Evolutionary conservation across 1,140 invertebrate genomes (phyloP).

Genomic region (Melitaea cinxia): DNA sequence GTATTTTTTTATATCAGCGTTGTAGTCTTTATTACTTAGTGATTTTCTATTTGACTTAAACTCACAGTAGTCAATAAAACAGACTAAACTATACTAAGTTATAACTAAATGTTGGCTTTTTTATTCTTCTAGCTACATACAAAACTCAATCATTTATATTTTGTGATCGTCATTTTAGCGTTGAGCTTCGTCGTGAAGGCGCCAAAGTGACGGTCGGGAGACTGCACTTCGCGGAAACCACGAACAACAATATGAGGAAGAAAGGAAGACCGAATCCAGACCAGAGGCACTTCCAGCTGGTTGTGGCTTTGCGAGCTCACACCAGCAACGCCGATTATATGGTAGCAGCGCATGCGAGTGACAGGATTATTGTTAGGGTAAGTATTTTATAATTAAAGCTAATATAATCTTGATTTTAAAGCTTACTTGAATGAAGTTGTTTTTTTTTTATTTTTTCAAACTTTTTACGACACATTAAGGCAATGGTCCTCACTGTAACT

Average conservation of each 20-base stretch:
- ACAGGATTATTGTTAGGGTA: slow-evolving; percentile 98
- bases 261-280: slow-evolving; percentile 99
- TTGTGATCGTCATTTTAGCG: slow-evolving; percentile 78
- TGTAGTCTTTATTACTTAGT: no score
- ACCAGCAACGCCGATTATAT: slow-evolving; percentile 90
- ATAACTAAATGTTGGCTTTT: no score
- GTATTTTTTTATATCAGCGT: no score
- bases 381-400: slow-evolving; percentile 47
- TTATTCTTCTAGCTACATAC: no score
- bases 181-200: slow-evolving; percentile 92
- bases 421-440: no score
- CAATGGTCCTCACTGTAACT: no score
- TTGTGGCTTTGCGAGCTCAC: slow-evolving; percentile 95
- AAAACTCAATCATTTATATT: not conserved
- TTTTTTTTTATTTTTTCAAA: no score
- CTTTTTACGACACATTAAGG: no score
- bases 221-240: slow-evolving; percentile 98
- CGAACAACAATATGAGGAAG: slow-evolving; percentile 99
- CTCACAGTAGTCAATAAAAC: no score
- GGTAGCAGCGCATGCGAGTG: slow-evolving; percentile 93
- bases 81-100: no score
- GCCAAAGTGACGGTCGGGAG: slow-evolving; percentile 96
- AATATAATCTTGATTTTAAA: no score
- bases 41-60: no score
- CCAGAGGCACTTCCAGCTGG: slow-evolving; percentile 96